Evolutionary conservation across 2,888 invertebrate species (phyloP).

Genomic region (Rhingia campestris): DNA sequence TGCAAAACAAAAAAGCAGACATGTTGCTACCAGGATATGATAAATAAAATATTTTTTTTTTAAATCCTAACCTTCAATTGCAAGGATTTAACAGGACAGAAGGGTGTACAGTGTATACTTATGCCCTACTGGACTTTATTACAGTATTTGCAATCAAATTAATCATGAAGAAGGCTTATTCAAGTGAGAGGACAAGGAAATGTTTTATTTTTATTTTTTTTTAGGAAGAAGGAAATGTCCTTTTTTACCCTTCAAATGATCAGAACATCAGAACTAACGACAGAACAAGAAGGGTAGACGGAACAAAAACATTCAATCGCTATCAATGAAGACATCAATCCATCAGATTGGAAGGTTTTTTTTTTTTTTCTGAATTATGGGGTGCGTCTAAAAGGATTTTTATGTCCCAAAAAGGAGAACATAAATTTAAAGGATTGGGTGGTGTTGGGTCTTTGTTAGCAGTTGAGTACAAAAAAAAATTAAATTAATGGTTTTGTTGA

Average conservation of each 20-base stretch:
- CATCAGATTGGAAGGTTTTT: slow-evolving; percentile 29
- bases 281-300: background rate
- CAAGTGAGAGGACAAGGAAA: slow-evolving; percentile 22
- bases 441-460: background rate
- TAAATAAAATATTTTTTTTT: background rate
- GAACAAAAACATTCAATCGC: slow-evolving; percentile 17
- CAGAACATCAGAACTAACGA: slow-evolving; percentile 10
- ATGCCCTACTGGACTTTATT: slow-evolving; percentile 10
- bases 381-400: slow-evolving; percentile 15
- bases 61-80: too few species aligned
- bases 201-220: too few species aligned
- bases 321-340: slow-evolving; percentile 33
- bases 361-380: slow-evolving; percentile 6
- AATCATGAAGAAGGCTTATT: slow-evolving; percentile 44
- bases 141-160: slow-evolving; percentile 31
- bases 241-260: slow-evolving; percentile 5
- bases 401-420: background rate
- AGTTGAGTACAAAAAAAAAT: background rate
- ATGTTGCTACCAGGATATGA: background rate
- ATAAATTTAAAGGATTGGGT: background rate
- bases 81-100: too few species aligned
- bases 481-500: slow-evolving; percentile 13
- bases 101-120: too few species aligned
- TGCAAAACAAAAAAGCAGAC: background rate
- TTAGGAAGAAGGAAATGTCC: background rate